Base-by-base conservation (phyloP, 2,113 vertebrate species). In the Tragelaphus imberbis region DNA sequence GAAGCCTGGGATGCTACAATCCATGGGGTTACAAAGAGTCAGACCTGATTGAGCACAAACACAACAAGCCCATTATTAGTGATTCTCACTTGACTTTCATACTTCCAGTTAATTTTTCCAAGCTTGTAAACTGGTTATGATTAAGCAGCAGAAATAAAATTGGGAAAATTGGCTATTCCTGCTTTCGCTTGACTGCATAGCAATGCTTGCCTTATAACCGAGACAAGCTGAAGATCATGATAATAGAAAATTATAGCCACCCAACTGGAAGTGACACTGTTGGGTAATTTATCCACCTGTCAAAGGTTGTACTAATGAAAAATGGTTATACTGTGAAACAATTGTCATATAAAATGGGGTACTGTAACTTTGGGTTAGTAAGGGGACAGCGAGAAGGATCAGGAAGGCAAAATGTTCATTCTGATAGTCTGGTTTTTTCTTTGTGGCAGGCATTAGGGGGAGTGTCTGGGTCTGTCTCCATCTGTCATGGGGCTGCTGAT, bases 341-440 rank as follows among this genome's bases (percentile, higher is more conserved):
- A 28, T 55, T 86, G 85, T 96, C 97, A 51, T 61, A 58, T 49
- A 90, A 97, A 97, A 61, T 75, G 33, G n/a, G 47, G 47, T 19
- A 4, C 55, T 61, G 23, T 68, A 28, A 28, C 36, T 33, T 44
- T 27, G 56, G 27, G 55, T 5, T n/a, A 71, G 40, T 51, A 61
- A 97, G 59, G 36, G 47, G 53, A 19, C 33, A 40, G 30, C 15
- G 49, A 89, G 59, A 91, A 96, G 82, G 91, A 13, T 49, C 40
- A 95, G 96, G 95, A 58, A 88, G 49, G 25, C 6, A 17, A 19
- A 23, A 15, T 55, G 13, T 53, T 97, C 97, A 91, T 88, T 85
- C 79, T 97, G 97, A 97, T 92, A 94, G 93, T 95, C 93, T 90
- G 79, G 85, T 96, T 97, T 95, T 84, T 98, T 98, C 94, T 97